Conservation (phyloP, 1,140 invertebrate genomes). For the Cydia amplana region DNA sequence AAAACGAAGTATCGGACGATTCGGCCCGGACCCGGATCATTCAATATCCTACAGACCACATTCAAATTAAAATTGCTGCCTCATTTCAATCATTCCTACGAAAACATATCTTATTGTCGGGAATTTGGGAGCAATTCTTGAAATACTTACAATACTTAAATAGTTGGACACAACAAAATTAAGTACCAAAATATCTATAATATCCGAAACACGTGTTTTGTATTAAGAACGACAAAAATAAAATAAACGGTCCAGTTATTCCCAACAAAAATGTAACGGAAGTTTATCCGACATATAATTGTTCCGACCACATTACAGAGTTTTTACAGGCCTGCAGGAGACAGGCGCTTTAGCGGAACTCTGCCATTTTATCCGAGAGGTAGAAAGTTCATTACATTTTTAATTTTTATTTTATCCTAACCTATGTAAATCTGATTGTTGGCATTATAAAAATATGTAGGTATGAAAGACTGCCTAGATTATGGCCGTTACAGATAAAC, state of each 20-base stretch:
- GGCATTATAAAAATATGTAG: neutral
- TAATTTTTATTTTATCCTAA: neutral
- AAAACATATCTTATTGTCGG: neutral
- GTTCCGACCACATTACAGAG: neutral
- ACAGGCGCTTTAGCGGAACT: conserved; percentile 1
- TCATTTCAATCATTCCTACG: neutral
- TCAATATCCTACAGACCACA: too few relatives aligned
- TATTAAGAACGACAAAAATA: neutral
- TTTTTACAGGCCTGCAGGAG: neutral
- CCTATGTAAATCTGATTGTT: neutral
- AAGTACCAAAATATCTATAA: conserved; percentile 4
- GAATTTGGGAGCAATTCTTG: neutral
- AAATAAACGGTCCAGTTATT: neutral
- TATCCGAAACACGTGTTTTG: neutral
- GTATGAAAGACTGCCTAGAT: too few relatives aligned
- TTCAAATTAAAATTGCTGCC: too few relatives aligned
- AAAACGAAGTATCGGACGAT: too few relatives aligned
- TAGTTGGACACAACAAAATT: neutral
- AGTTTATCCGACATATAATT: conserved; percentile 3
- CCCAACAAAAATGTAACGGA: neutral
- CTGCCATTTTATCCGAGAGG: neutral
- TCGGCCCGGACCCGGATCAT: too few relatives aligned
- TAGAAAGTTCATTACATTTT: neutral
- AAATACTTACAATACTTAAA: neutral
- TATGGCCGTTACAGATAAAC: too few relatives aligned